These are phyloP conservation scores for Sprattus sprattus DNA, from an alignment of 2,113 vertebrate species.

Conservation along the genomic window DNA sequence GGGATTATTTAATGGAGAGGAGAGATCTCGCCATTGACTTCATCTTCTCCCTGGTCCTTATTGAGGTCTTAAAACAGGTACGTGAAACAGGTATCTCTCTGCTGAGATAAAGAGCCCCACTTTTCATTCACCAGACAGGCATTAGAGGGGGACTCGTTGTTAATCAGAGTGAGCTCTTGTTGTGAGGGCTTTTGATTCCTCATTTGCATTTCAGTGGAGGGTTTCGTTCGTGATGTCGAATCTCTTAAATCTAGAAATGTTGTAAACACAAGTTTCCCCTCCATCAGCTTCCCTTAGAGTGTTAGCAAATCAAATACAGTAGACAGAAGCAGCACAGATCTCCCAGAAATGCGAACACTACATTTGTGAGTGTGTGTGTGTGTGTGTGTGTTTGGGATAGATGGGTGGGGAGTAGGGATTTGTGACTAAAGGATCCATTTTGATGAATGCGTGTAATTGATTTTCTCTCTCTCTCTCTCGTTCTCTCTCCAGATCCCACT, in stretches of 20 bases:
- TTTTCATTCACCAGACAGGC: neutral
- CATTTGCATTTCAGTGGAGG: neutral
- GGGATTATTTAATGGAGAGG: conserved; percentile 96
- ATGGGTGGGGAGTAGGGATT: neutral
- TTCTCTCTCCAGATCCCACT: conserved; percentile 84
- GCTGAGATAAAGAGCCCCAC: neutral
- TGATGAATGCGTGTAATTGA: neutral
- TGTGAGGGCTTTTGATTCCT: neutral
- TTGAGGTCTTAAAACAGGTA: conserved; percentile 98
- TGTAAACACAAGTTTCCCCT: neutral
- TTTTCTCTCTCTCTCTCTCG: conserved; percentile 21
- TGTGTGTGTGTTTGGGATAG: neutral
- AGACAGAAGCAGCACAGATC: no score
- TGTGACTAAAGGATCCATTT: neutral
- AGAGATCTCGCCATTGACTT: conserved; percentile 98
- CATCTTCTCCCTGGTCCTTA: conserved; percentile 97
- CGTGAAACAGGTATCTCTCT: conserved; percentile 35
- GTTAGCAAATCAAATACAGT: no score
- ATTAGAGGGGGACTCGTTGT: neutral
- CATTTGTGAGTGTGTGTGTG: neutral
- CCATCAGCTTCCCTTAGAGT: neutral
- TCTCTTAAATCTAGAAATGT: neutral
- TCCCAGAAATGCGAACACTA: no score
- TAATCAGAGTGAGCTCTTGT: neutral
- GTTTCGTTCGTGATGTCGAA: neutral